phyloP scores from a whole-genome alignment of 2,113 vertebrate genomes.

The Siniperca knerii region DNA sequence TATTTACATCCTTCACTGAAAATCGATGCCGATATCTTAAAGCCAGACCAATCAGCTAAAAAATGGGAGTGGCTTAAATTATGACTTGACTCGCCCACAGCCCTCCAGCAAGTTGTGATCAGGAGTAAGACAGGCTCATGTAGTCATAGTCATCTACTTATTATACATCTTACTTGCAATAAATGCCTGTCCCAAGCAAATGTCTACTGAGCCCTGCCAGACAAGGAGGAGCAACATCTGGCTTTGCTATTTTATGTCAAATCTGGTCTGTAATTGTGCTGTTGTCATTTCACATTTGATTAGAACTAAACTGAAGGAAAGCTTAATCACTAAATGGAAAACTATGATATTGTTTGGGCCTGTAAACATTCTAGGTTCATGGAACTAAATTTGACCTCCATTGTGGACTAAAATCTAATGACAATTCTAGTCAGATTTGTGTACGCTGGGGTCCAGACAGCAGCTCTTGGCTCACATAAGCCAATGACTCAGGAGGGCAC shows the following conservation, averaged over 20 bases:
- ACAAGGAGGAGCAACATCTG: neutral
- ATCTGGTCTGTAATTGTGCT: neutral
- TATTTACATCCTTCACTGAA: neutral
- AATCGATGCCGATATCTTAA: neutral
- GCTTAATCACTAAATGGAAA: slow-evolving; percentile 7
- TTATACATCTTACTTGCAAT: neutral
- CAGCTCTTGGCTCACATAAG: slow-evolving; percentile 72
- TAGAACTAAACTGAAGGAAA: slow-evolving; percentile 2
- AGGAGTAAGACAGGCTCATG: neutral
- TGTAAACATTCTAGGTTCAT: slow-evolving; percentile 18
- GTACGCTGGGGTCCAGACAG: slow-evolving; percentile 63
- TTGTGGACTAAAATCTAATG: slow-evolving; percentile 36
- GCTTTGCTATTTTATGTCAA: neutral
- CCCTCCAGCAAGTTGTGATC: neutral
- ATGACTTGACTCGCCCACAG: neutral
- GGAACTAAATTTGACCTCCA: slow-evolving; percentile 42
- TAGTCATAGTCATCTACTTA: neutral
- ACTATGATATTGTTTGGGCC: slow-evolving; percentile 20
- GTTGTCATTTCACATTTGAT: slow-evolving; percentile 5
- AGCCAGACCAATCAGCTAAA: neutral
- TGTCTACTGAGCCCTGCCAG: neutral
- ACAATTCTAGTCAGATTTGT: slow-evolving; percentile 68
- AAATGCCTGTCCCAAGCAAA: neutral
- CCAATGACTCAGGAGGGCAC: slow-evolving; percentile 75
- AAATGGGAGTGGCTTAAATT: neutral